Evolutionary conservation across 2,888 invertebrate genomes (phyloP), one percentile per base, ranked within the genome.

Genomic region (Ochlodes sylvanus): DNA sequence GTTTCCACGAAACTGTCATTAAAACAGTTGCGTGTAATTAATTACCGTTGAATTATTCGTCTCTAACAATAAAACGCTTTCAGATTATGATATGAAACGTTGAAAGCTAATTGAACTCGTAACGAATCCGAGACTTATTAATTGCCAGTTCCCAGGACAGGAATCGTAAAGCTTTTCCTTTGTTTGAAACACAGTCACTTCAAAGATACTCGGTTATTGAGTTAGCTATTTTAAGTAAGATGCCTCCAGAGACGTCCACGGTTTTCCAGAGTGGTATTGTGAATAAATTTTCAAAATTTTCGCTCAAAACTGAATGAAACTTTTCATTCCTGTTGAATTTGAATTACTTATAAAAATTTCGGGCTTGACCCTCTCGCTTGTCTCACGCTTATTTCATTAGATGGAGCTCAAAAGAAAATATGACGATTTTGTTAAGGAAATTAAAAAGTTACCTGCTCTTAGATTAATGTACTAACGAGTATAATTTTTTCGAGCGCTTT

Each of bases 401-500:
- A 55, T 71, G 71, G 62, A 72, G 75, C 83, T 86, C 86, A 88
- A 90, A 90, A 84, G 84, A 82, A 89, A 89, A 89, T 89, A 89
- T 88, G 85, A 83, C 86, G 86, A 89, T 85, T 90, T 83, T 79
- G 83, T 86, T 89, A 87, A 81, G 79, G 73, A 79, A 86, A 88
- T 91, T 90, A 89, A 88, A 86, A 91, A 90, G 87, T 90, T 91
- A 89, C 89, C 88, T 90, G 85, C 81, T 81, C 83, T 82, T 78
- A 86, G 79, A 86, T 85, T 86, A 87, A 85, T 81, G 81, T 81
- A 81, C 80, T 89, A 87, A 89, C 83, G 87, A 90, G 87, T 61
- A n/a, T 60, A 66, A 66, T 66, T 66, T 66, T 64, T 58, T 67
- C 44, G 67, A 67, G 44, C 44, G 21, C 61, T 61, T 50, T 55